These are phyloP conservation scores for Motacilla tschutschensis DNA, from an alignment of 2,113 vertebrate genomes.

Conservation along the genomic window DNA sequence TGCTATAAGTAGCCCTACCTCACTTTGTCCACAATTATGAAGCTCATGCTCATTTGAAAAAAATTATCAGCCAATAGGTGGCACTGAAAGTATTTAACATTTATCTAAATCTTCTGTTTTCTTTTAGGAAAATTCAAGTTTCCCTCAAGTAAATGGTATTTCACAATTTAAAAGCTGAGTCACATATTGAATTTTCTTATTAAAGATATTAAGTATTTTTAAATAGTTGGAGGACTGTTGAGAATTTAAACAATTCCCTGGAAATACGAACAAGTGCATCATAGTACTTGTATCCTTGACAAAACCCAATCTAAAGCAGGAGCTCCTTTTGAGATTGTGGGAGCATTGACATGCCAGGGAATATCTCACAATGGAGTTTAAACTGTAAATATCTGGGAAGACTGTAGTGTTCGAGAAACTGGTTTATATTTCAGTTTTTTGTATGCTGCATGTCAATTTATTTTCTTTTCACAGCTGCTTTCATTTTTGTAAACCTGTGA, in stretches of 20 bases:
- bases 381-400: not conserved
- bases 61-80: constrained; percentile 59
- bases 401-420: not conserved
- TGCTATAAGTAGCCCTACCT: not conserved
- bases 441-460: not conserved
- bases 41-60: not conserved
- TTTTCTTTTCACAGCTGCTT: not conserved
- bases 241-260: not conserved
- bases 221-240: not conserved
- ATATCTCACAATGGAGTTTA: not conserved
- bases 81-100: constrained; percentile 59
- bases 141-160: not conserved
- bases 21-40: not conserved
- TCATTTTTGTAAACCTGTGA: not conserved
- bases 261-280: not conserved
- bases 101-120: not conserved
- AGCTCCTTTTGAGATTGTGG: not conserved
- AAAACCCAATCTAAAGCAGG: not conserved
- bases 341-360: not conserved
- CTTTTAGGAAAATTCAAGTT: not conserved
- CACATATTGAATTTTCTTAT: not conserved
- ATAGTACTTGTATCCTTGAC: not conserved
- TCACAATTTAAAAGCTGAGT: constrained; percentile 34
- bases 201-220: constrained; percentile 20
- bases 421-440: not conserved